phyloP scores from a whole-genome alignment of 2,888 invertebrate genomes.

The Scaptomyza parva region DNA sequence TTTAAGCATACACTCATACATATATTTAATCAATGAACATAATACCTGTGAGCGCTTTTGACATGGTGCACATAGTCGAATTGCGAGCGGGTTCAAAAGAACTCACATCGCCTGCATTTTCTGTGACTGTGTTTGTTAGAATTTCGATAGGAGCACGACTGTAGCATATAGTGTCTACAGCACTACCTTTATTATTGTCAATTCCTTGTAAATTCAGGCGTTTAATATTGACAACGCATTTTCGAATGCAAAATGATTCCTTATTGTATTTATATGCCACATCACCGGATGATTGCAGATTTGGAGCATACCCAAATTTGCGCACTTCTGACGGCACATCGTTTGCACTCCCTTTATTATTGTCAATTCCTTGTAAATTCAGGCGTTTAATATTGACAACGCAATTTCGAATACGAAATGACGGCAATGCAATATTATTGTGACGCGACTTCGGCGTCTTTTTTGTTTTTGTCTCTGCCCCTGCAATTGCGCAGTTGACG shows the following conservation, averaged over 20 bases:
- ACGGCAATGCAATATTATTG: background rate
- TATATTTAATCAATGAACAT: no score
- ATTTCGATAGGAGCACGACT: background rate
- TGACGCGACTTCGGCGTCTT: background rate
- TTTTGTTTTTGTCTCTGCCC: background rate
- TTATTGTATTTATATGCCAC: no score
- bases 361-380: no score
- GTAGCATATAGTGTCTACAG: background rate
- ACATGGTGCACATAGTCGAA: conserved; percentile 44
- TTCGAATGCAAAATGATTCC: background rate
- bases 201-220: background rate
- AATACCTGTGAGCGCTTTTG: conserved; percentile 21
- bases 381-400: conserved; percentile 50
- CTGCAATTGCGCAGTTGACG: background rate
- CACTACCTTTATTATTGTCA: background rate
- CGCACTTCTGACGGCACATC: no score
- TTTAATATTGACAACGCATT: background rate
- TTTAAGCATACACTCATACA: background rate
- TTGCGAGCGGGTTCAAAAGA: conserved; percentile 50
- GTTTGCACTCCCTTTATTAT: no score
- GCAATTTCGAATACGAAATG: conserved; percentile 25
- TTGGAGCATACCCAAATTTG: background rate
- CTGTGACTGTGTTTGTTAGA: background rate
- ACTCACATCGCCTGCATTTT: background rate
- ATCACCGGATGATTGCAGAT: background rate